phyloP scores from a whole-genome alignment of 2,888 invertebrate genomes.

The Diloba caeruleocephala region DNA sequence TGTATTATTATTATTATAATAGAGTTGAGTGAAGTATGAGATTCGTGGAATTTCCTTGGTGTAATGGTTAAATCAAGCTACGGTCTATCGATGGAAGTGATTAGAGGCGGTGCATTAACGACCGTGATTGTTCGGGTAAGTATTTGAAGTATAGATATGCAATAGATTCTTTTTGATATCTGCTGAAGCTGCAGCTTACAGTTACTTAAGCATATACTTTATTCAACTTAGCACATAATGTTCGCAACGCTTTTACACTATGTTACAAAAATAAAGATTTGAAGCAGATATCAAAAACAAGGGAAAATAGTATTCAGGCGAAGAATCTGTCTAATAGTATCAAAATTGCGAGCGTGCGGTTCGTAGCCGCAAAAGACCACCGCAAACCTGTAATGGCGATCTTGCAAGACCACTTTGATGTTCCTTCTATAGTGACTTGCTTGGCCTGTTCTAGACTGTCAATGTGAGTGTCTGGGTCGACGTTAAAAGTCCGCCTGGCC shows the following conservation, averaged over 20 bases:
- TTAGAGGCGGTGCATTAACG: constrained; percentile 84
- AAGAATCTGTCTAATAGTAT: constrained; percentile 86
- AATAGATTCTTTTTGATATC: constrained; percentile 77
- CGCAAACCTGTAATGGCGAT: constrained; percentile 99
- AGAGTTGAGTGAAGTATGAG: constrained; percentile 70
- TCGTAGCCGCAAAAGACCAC: constrained; percentile 88
- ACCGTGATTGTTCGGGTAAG: constrained; percentile 82
- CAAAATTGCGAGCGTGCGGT: constrained; percentile 88
- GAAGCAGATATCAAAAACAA: constrained; percentile 82
- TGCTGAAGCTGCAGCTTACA: constrained; percentile 61
- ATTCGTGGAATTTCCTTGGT: constrained; percentile 87
- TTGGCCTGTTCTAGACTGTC: constrained; percentile 99
- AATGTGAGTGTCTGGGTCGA: constrained; percentile 99
- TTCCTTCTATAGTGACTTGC: constrained; percentile 99
- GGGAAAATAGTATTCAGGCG: constrained; percentile 82
- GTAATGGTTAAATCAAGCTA: constrained; percentile 80
- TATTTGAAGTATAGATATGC: constrained; percentile 80
- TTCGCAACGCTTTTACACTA: constrained; percentile 37
- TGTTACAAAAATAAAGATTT: constrained; percentile 47
- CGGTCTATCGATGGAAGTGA: constrained; percentile 78
- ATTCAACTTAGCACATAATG: constrained; percentile 34
- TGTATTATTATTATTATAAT: constrained; percentile 52
- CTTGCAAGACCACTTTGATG: constrained; percentile 99
- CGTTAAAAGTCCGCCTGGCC: constrained; percentile 97
- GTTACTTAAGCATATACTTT: constrained; percentile 39